These are phyloP conservation scores for Phthorimaea operculella DNA, from an alignment of 1,140 invertebrate genomes.

Conservation along the genomic window DNA sequence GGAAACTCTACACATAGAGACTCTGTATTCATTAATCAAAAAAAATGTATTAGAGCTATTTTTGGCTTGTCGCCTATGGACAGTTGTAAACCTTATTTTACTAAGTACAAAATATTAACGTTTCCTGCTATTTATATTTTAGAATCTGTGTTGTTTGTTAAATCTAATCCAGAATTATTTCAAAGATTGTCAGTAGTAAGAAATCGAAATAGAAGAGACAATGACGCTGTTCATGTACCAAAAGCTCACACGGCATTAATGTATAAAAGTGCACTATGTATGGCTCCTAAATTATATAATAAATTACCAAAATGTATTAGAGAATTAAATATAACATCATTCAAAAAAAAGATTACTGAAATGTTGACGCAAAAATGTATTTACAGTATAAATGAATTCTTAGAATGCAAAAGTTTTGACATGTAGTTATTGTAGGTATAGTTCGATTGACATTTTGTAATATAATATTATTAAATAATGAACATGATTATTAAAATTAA, in stretches of 20 bases:
- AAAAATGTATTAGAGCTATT: constrained; percentile 1
- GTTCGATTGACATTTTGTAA: no score
- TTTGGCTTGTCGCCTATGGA: neutral
- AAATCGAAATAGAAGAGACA: neutral
- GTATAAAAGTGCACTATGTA: neutral
- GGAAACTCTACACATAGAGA: constrained; percentile 1
- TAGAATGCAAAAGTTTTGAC: no score
- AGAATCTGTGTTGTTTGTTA: neutral
- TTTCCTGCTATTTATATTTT: neutral
- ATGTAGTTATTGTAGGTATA: no score
- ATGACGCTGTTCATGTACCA: neutral
- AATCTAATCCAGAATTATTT: neutral
- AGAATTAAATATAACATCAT: neutral
- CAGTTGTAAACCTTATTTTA: constrained; percentile 3
- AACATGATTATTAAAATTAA: no score
- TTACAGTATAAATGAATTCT: no score
- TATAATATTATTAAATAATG: no score
- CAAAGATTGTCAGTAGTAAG: neutral
- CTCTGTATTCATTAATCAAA: neutral
- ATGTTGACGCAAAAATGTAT: no score
- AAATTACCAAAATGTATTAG: neutral
- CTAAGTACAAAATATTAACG: neutral
- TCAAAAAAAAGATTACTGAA: no score
- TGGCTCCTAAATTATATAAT: neutral
- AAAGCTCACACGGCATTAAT: neutral